Evolutionary conservation across 2,888 invertebrate genomes (phyloP).

Genomic region (Cyaniris semiargus): DNA sequence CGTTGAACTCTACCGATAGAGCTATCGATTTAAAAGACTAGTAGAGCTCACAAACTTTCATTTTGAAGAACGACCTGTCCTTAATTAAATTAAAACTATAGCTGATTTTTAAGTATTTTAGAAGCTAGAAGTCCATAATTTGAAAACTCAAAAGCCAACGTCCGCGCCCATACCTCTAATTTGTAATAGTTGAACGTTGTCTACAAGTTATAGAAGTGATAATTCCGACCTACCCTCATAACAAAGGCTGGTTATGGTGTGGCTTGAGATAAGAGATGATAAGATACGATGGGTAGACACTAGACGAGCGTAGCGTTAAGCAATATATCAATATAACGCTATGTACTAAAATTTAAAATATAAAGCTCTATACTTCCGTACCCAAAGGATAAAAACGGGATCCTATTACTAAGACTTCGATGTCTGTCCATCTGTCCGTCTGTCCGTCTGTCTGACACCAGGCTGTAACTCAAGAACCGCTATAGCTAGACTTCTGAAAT

Average conservation of each 20-base stretch:
- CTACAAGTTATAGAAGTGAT: not conserved
- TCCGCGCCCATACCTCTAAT: not conserved
- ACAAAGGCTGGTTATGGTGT: slow-evolving; percentile 4
- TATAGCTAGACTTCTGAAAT: no score
- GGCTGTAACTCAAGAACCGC: no score
- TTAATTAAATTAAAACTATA: no score
- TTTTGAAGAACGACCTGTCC: no score
- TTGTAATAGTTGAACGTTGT: not conserved
- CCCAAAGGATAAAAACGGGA: no score
- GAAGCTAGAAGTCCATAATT: no score
- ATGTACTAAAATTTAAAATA: not conserved
- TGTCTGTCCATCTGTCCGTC: no score
- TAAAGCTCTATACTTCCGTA: not conserved
- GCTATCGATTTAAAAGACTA: not conserved
- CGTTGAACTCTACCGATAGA: not conserved
- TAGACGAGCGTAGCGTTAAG: not conserved
- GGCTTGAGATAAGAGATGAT: slow-evolving; percentile 3
- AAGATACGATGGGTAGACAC: not conserved
- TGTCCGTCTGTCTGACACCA: no score
- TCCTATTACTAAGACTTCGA: no score
- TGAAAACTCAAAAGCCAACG: not conserved
- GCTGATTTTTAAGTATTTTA: no score
- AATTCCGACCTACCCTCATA: not conserved
- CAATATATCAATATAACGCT: not conserved
- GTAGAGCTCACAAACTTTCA: no score